These are phyloP conservation scores for Sebastes itinus DNA, from an alignment of 2,797 vertebrate species.

Conservation along the genomic window DNA sequence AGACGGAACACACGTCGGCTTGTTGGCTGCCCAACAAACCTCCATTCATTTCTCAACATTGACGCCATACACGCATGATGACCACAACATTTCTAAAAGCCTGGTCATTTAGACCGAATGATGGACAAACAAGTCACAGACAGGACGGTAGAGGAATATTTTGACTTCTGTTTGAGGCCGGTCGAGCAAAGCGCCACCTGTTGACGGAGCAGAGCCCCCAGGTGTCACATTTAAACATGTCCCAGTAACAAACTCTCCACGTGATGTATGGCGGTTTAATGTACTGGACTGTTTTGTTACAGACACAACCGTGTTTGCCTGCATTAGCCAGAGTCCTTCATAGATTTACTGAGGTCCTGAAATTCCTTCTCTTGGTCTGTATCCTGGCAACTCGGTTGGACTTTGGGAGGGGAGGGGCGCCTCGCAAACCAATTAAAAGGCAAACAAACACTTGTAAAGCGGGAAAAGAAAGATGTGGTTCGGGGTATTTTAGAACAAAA, in stretches of 20 bases:
- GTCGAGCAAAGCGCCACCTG: conserved; percentile 48
- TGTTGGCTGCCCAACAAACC: conserved; percentile 70
- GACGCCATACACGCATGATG: conserved; percentile 69
- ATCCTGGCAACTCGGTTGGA: conserved; percentile 68
- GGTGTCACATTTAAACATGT: conserved; percentile 36
- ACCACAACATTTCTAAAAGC: conserved; percentile 71
- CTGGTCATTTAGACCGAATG: conserved; percentile 47
- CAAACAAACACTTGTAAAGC: conserved; percentile 72
- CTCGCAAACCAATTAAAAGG: conserved; percentile 69
- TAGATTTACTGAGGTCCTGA: conserved; percentile 69
- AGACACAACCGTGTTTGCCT: conserved; percentile 59
- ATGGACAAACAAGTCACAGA: conserved; percentile 63
- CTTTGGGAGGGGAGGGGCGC: conserved; percentile 39
- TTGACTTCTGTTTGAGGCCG: conserved; percentile 10
- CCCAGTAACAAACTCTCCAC: conserved; percentile 17
- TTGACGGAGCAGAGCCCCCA: conserved; percentile 23
- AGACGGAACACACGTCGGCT: conserved; percentile 63
- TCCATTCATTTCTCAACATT: conserved; percentile 73
- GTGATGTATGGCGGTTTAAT: conserved; percentile 69
- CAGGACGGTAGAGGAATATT: conserved; percentile 30
- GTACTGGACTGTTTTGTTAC: conserved; percentile 51
- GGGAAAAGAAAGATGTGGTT: conserved; percentile 48
- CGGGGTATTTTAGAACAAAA: conserved; percentile 68
- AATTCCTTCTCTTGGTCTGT: conserved; percentile 74
- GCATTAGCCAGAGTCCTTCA: conserved; percentile 53